These are phyloP conservation scores for Leptocoma aspasia DNA, from an alignment of 2,113 vertebrate species.

Conservation along the genomic window DNA sequence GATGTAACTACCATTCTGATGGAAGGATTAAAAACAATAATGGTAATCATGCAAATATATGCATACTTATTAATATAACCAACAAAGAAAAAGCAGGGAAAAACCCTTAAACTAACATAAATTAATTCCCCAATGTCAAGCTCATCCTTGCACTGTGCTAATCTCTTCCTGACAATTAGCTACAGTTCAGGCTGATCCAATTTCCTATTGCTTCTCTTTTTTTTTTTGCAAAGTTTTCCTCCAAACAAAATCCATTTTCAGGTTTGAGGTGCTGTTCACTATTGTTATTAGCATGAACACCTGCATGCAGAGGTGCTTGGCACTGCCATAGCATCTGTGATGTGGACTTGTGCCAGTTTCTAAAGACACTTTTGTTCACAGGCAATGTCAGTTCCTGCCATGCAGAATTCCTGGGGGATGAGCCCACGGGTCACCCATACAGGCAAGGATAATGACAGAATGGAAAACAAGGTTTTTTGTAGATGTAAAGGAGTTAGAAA, in stretches of 20 bases:
- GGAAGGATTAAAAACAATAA: neutral
- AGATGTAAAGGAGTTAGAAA: neutral
- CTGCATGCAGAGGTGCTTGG: neutral
- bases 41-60: neutral
- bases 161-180: neutral
- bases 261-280: neutral
- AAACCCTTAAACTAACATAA: neutral
- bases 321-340: neutral
- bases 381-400: neutral
- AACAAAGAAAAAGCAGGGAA: neutral
- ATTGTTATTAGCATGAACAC: neutral
- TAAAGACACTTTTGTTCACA: neutral
- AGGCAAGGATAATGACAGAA: neutral
- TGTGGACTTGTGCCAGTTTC: neutral
- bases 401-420: neutral
- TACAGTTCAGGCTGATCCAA: neutral
- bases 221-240: neutral
- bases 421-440: neutral
- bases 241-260: neutral
- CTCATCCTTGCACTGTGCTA: neutral
- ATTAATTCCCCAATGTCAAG: neutral
- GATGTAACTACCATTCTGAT: neutral
- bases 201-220: neutral
- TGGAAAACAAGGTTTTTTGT: neutral
- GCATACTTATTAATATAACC: neutral